Percentiles rank a stretch among this genome's conserved stretches.
These are phyloP conservation scores for Picathartes gymnocephalus DNA, from an alignment of 2,113 vertebrate species.

Conservation along the genomic window DNA sequence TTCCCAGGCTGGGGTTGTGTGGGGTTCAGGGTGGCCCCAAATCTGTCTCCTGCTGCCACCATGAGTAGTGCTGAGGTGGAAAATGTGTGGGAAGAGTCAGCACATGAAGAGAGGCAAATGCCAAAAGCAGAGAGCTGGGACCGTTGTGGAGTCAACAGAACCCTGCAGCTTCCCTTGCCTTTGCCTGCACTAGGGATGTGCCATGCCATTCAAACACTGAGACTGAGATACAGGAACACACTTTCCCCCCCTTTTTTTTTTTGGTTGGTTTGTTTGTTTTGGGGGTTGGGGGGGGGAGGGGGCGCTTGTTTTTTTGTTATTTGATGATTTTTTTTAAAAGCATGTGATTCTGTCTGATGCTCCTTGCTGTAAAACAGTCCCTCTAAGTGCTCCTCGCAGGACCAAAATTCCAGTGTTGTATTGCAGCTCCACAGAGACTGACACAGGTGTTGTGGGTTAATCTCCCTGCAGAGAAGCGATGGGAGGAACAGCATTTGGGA, in stretches of 20 bases:
- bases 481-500: neutral
- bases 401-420: too few species aligned
- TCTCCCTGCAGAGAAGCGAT: accelerated
- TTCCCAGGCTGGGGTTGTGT: too few species aligned
- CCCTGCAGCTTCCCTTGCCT: accelerated
- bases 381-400: accelerated
- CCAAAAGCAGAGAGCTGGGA: too few species aligned
- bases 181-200: accelerated
- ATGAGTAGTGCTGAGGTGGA: neutral
- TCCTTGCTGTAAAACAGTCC: neutral
- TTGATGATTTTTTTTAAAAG: neutral
- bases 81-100: accelerated
- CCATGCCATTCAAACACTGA: accelerated
- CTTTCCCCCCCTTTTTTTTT: accelerated
- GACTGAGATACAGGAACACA: neutral
- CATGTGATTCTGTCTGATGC: neutral
- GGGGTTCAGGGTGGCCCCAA: too few species aligned
- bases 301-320: neutral
- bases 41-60: neutral
- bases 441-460: neutral
- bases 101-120: too few species aligned
- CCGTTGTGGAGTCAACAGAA: accelerated
- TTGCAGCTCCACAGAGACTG: accelerated
- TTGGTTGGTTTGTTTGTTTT: neutral
- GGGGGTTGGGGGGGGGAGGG: too few species aligned